Base-by-base conservation (phyloP, 2,888 invertebrate genomes). In the Drosophila rellima region DNA sequence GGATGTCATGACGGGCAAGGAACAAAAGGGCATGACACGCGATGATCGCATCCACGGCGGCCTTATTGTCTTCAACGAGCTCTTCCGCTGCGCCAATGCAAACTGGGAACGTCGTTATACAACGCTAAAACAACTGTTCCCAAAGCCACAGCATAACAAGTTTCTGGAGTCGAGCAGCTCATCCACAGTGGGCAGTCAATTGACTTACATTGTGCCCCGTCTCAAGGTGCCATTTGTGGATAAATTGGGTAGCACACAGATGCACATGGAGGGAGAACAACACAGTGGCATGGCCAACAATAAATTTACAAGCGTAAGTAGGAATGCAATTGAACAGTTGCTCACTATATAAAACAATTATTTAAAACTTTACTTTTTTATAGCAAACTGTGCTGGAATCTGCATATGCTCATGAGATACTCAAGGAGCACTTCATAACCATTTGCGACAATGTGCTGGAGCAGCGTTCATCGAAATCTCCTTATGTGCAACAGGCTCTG, bases 1-100 rank as follows among this genome's bases (percentile, higher is more conserved):
- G 3, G 96, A 96, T 83, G 96, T 96, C 15, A 80, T 91, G 1
- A 89, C 93, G 51, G 90, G 92, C 35, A 94, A 95, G 91, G 96
- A 97, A 89, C 87, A 86, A 10, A 96, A 96, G 91, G 96, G 96
- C 68, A 95, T 96, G 60, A 95, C 95, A 3, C 95, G 95, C 76
- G 99, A 99, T 85, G 99, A 99, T 91, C 95, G 96, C 90, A 95
- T 97, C 18, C 99, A 99, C 91, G 98, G 98, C 31, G 97, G 98
- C 0, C 93, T 99, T 13, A 94, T 99, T 39, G 96, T 99, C 18
- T 93, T 99, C 29, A 99, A 99, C 93, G 99, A 99, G 92, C 93
- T 99, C 2, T 93, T 99, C 15, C 94, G 98, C 62, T 97, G 97
- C 90, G 96, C 97, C 42, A 98, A 98, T 93, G 95, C 96, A 0